phyloP scores from a whole-genome alignment of 2,797 vertebrate genomes.

The Australoheros facetus region DNA sequence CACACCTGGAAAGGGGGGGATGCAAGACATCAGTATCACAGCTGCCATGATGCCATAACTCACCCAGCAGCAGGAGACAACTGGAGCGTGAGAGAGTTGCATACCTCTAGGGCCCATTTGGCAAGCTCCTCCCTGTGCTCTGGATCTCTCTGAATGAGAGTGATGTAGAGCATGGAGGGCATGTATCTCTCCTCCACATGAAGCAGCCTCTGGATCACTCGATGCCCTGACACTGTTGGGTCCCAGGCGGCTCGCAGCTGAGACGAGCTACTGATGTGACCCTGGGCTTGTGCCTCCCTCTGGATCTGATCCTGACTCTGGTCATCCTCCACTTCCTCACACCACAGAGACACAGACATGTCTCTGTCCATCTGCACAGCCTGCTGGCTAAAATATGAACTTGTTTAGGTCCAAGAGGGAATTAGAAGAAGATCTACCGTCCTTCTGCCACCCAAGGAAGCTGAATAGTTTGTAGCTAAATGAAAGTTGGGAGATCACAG shows the following conservation, averaged over 20 bases:
- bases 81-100: not conserved
- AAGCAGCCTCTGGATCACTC: slow-evolving; percentile 80
- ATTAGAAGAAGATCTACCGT: not conserved
- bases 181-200: slow-evolving; percentile 77
- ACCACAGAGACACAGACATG: slow-evolving; percentile 81
- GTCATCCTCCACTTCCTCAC: slow-evolving; percentile 77
- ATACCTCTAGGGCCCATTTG: slow-evolving; percentile 83
- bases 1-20: slow-evolving; percentile 71
- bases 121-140: slow-evolving; percentile 76
- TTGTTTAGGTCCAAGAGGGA: slow-evolving; percentile 10
- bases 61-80: not conserved
- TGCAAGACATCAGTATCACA: not conserved
- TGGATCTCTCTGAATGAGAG: slow-evolving; percentile 79
- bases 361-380: slow-evolving; percentile 47
- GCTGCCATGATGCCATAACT: not conserved
- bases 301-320: slow-evolving; percentile 17
- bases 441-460: slow-evolving; percentile 5
- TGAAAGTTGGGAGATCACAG: not conserved
- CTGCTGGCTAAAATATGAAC: slow-evolving; percentile 11
- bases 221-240: slow-evolving; percentile 76
- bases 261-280: not conserved
- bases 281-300: slow-evolving; percentile 1
- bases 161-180: slow-evolving; percentile 78
- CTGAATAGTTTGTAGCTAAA: not conserved
- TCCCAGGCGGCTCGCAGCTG: slow-evolving; percentile 80